These are phyloP conservation scores for Pristis pectinata DNA, from an alignment of 2,797 vertebrate genomes.

Conservation along the genomic window DNA sequence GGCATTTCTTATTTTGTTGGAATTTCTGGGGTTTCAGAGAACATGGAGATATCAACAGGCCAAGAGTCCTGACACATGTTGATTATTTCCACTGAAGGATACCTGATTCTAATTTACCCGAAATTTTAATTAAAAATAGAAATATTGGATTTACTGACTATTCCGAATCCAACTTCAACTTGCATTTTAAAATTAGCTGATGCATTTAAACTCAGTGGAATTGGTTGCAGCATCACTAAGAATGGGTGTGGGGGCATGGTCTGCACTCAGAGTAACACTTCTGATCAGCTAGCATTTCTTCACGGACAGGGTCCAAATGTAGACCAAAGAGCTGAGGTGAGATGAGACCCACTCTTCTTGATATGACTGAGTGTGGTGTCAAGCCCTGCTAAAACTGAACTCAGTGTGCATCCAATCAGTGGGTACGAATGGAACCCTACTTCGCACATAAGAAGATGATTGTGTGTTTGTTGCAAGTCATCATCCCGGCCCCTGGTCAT, in stretches of 20 bases:
- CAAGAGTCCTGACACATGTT: background rate
- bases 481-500: too few relatives aligned
- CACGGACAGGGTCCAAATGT: too few relatives aligned
- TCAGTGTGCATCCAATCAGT: too few relatives aligned
- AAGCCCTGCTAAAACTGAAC: too few relatives aligned
- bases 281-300: background rate
- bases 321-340: too few relatives aligned
- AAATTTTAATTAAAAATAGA: conserved; percentile 7
- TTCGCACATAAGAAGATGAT: too few relatives aligned
- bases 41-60: background rate
- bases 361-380: too few relatives aligned
- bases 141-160: background rate
- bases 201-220: background rate
- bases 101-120: background rate
- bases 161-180: background rate
- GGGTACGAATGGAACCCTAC: too few relatives aligned
- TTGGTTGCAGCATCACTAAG: background rate
- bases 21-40: background rate
- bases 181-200: background rate
- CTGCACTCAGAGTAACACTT: background rate
- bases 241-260: background rate
- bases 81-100: background rate
- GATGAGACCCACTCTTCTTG: too few relatives aligned
- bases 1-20: conserved; percentile 3
- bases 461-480: too few relatives aligned